Evolutionary conservation across 53 echinoderm and acorn worm species (phyloP).

Genomic region (Patiria pectinifera): DNA sequence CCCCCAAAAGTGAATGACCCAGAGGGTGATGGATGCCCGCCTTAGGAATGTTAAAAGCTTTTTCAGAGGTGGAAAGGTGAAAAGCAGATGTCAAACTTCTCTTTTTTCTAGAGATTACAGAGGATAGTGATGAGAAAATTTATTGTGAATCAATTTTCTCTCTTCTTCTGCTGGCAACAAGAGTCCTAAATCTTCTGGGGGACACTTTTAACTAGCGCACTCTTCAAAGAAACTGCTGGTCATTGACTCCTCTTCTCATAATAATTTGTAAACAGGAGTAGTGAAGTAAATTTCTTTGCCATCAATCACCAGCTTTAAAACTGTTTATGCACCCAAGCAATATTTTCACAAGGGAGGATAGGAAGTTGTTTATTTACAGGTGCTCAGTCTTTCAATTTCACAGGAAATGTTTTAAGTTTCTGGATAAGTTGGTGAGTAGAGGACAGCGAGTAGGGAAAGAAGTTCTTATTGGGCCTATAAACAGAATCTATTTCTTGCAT

Average conservation of each 20-base stretch:
- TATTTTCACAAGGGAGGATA: background rate
- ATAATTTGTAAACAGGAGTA: background rate
- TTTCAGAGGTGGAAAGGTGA: background rate
- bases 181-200: background rate
- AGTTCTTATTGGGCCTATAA: no score
- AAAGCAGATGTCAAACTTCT: background rate
- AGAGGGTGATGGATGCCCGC: slow-evolving; percentile 28
- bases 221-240: background rate
- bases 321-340: background rate
- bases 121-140: background rate
- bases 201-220: background rate
- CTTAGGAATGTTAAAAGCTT: slow-evolving; percentile 63
- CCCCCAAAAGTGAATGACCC: background rate
- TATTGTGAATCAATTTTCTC: background rate
- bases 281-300: background rate
- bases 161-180: background rate
- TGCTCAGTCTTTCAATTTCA: no score
- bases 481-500: no score
- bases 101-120: slow-evolving; percentile 5
- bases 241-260: background rate
- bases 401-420: no score
- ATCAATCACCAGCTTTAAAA: background rate
- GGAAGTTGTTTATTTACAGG: background rate
- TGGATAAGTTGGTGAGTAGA: no score
- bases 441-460: no score